phyloP scores from a whole-genome alignment of 2,797 vertebrate genomes.

The Perodicticus potto region DNA sequence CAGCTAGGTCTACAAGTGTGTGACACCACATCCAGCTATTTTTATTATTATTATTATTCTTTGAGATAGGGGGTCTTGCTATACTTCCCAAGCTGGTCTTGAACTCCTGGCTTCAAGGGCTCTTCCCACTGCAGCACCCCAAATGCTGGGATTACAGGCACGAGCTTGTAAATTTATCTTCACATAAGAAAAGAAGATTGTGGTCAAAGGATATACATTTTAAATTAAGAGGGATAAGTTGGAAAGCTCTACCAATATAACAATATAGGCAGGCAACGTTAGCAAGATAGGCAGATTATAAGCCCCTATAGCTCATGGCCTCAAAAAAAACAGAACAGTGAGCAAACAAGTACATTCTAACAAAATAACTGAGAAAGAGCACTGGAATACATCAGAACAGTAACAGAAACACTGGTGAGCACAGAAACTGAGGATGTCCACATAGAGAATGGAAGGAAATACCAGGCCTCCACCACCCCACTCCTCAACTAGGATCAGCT shows the following conservation, averaged over 20 bases:
- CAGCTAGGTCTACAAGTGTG: too few species aligned
- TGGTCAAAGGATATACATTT: neutral
- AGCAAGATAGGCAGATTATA: neutral
- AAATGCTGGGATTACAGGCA: too few species aligned
- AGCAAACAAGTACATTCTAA: neutral
- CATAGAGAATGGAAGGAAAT: neutral
- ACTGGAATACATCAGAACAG: neutral
- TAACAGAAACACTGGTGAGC: neutral
- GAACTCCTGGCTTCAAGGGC: too few species aligned
- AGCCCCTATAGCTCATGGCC: neutral
- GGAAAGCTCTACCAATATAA: neutral
- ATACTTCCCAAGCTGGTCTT: too few species aligned
- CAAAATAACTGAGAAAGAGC: neutral
- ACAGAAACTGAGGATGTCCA: neutral
- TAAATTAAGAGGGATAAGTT: neutral
- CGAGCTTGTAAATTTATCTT: too few species aligned
- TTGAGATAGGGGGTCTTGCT: too few species aligned
- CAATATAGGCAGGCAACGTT: neutral
- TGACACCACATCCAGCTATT: too few species aligned
- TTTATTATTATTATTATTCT: too few species aligned
- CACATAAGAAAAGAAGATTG: neutral
- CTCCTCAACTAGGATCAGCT: neutral
- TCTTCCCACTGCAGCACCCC: too few species aligned
- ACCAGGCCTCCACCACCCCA: neutral
- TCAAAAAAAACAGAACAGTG: neutral